Conservation (phyloP, 2,797 vertebrate genomes). For the Adrianichthys oophorus region DNA sequence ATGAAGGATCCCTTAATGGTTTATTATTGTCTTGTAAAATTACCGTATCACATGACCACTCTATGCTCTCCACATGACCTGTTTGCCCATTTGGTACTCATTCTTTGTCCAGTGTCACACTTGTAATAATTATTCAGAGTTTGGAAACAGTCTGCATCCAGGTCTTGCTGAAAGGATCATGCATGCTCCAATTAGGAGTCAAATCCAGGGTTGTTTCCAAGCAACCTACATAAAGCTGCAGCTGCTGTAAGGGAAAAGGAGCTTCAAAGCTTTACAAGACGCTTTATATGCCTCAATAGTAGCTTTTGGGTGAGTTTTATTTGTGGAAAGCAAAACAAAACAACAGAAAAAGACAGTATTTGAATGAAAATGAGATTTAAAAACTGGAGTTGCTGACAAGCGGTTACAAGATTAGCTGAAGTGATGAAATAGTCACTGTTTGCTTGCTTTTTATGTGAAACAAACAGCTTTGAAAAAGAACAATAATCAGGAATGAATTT, state of each 20-base stretch:
- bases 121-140: constrained; percentile 54
- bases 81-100: neutral
- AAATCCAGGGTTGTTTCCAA: constrained; percentile 69
- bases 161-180: constrained; percentile 16
- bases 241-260: constrained; percentile 41
- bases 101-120: constrained; percentile 28
- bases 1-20: too few relatives aligned
- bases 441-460: constrained; percentile 5
- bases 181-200: constrained; percentile 52
- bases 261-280: constrained; percentile 55
- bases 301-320: constrained; percentile 24
- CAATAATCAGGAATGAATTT: neutral
- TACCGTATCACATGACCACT: neutral
- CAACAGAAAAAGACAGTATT: neutral
- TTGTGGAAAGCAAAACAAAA: constrained; percentile 8
- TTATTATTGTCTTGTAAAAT: too few relatives aligned
- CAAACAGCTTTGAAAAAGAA: constrained; percentile 3
- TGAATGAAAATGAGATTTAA: constrained; percentile 13
- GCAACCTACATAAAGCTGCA: constrained; percentile 65
- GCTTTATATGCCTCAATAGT: constrained; percentile 36
- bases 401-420: constrained; percentile 5
- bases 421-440: neutral
- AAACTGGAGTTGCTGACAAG: constrained; percentile 19
- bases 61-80: constrained; percentile 11
- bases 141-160: constrained; percentile 40